phyloP scores from a whole-genome alignment of 1,140 invertebrate species.

The Colletes gigas region DNA sequence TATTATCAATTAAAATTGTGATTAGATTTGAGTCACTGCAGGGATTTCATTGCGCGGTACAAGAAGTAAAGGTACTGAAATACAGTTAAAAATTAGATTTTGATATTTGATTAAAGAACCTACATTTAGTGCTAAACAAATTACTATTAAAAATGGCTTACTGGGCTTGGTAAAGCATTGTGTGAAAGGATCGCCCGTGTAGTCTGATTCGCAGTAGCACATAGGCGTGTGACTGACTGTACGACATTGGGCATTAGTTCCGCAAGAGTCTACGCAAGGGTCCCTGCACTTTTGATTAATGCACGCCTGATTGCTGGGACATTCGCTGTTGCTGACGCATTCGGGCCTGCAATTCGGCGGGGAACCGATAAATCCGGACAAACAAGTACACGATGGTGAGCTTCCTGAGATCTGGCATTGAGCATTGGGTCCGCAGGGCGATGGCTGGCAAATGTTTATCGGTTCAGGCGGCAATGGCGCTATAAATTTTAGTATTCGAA shows the following conservation, averaged over 20 bases:
- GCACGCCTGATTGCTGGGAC: constrained; percentile 84
- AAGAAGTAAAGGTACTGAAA: neutral
- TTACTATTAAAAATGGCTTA: constrained; percentile 78
- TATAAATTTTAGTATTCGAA: constrained; percentile 14
- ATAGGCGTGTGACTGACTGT: constrained; percentile 85
- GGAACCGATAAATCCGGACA: constrained; percentile 82
- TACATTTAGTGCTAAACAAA: too few relatives aligned
- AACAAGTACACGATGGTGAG: constrained; percentile 85
- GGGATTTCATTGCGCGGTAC: too few relatives aligned
- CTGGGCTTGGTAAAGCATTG: constrained; percentile 74
- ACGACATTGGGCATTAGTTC: constrained; percentile 83
- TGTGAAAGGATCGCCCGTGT: constrained; percentile 83
- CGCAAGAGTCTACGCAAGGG: constrained; percentile 86
- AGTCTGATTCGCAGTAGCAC: constrained; percentile 83
- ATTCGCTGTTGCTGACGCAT: constrained; percentile 84
- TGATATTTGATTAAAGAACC: too few relatives aligned
- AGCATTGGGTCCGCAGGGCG: constrained; percentile 87
- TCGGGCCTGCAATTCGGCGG: constrained; percentile 85
- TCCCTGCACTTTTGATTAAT: constrained; percentile 86
- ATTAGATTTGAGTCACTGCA: neutral
- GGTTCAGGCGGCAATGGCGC: constrained; percentile 60
- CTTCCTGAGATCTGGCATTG: constrained; percentile 84
- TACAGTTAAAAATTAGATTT: too few relatives aligned
- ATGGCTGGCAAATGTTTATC: constrained; percentile 85
- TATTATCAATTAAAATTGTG: neutral